Base-by-base conservation (phyloP, 2,888 invertebrate genomes). In the Drosophila buzzatii region DNA sequence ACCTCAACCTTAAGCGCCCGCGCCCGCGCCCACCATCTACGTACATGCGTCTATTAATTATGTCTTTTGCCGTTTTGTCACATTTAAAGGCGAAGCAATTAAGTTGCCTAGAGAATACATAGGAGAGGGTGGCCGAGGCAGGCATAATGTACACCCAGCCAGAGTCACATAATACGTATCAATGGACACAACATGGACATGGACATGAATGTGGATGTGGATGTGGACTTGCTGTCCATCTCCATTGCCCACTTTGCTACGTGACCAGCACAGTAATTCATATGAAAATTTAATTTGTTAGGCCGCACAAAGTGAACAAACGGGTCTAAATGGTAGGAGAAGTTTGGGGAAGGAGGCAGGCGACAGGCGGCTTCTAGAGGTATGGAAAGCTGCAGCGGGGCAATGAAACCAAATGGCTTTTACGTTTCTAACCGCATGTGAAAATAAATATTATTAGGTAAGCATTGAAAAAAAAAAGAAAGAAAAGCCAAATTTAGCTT, bases 11-110 rank as follows among this genome's bases (percentile, higher is more conserved):
- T 45, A 37, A 14, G 14, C 18, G 14, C 18, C 45, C 37, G 23
- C 39, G 51, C 3, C 52, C 27, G 23, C 39, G 51, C 3, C 52
- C 5, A 2, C n/a, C 23, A 7, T 1, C 39, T 5, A 33, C 33
- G 33, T 52, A 45, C 60, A 68, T 47, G 47, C 63, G 82, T 70
- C 87, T 86, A 85, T 85, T 85, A 89, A 87, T 85, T 85, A 89
- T 85, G 85, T 85, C 89, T 87, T 86, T 85, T 87, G 89, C 89
- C 85, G 82, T 85, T 85, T 85, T 87, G 85, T 85, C 86, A 84
- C 82, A 87, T 87, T 87, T 87, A 85, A 87, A 82, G 81, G 78
- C 80, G 73, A 72, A 73, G 87, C 89, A 89, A 87, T 89, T 85
- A 85, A 80, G 78, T 79, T 70, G 72, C 74, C 68, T 20, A 23